Evolutionary conservation across 2,888 invertebrate species (phyloP), one percentile per base, ranked within the genome.

Genomic region (Ditylenchus weischeri): DNA sequence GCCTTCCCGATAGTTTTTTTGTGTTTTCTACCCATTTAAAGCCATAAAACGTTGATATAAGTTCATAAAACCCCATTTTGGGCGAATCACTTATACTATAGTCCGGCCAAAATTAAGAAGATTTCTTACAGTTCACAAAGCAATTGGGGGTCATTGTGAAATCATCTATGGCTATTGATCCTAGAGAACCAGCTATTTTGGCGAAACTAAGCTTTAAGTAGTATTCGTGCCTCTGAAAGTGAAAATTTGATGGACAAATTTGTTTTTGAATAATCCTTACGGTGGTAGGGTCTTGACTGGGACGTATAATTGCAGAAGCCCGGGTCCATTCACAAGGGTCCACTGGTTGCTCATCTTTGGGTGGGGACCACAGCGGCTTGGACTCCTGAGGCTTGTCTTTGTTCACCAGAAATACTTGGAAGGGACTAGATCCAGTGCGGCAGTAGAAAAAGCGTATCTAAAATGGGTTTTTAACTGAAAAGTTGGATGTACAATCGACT

Each of bases 91-190:
- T n/a, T n/a, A n/a, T n/a, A n/a, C n/a, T n/a, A n/a, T n/a, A n/a
- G n/a, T n/a, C n/a, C n/a, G n/a, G n/a, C n/a, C 1, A 54, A 11
- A 23, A 15, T 54, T 54, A 15, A 54, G 29, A 4, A 7, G 10
- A 11, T 54, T 23, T 13, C n/a, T 10, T 54, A 60, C 50, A 23
- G n/a, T 54, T 54, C 11, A 54, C 49, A 63, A 78, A 78, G 51
- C 75, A 75, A 47, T 68, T 72, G 19, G 75, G 77, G 10, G 77
- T 73, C 51, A 75, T 48, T 29, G 77, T 63, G 29, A 75, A 66
- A 57, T 75, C 75, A 38, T 75, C 77, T 43, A 75, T 68, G 21
- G 75, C 69, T 50, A 75, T 70, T 23, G 73, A 74, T 18, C 76
- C 69, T 23, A 59, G 29, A n/a, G 76, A 58, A 38, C 58, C 69